Evolutionary conservation across 30 jellyfish, hydroid and myxozoan genomes (phyloP).

Genomic region (Phacellophora camtschatica): DNA sequence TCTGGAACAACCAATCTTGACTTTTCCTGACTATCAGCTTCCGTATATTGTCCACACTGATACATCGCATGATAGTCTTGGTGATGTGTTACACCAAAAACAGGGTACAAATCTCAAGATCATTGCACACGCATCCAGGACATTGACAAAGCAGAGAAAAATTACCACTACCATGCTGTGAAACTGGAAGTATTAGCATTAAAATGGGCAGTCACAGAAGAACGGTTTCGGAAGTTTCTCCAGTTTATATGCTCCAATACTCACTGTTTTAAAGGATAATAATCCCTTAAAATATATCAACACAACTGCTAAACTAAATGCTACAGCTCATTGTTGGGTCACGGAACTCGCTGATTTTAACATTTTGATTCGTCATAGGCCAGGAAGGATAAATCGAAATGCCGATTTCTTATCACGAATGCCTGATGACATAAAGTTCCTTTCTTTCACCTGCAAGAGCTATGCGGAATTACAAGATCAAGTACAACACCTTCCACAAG

Average conservation of each 20-base stretch:
- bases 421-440: conserved; percentile 9
- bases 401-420: neutral
- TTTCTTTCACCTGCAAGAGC: conserved; percentile 13
- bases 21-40: neutral
- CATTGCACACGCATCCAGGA: conserved; percentile 22
- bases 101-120: neutral
- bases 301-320: conserved; percentile 22
- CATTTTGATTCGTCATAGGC: neutral
- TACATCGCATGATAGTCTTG: neutral
- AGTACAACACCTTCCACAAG: conserved; percentile 44
- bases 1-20: neutral
- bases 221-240: neutral
- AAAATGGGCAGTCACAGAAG: conserved; percentile 24
- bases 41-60: conserved; percentile 6
- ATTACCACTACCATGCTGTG: conserved; percentile 4
- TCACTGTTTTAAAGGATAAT: neutral
- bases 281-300: neutral
- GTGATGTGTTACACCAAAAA: neutral
- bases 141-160: conserved; percentile 16
- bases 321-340: conserved; percentile 5
- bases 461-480: conserved; percentile 5
- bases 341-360: neutral
- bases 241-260: neutral
- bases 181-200: conserved; percentile 7
- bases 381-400: neutral